Percentiles rank a stretch among this genome's conserved stretches.
These are phyloP conservation scores for Glaucidium brasilianum DNA, from an alignment of 2,113 vertebrate genomes.

Conservation along the genomic window DNA sequence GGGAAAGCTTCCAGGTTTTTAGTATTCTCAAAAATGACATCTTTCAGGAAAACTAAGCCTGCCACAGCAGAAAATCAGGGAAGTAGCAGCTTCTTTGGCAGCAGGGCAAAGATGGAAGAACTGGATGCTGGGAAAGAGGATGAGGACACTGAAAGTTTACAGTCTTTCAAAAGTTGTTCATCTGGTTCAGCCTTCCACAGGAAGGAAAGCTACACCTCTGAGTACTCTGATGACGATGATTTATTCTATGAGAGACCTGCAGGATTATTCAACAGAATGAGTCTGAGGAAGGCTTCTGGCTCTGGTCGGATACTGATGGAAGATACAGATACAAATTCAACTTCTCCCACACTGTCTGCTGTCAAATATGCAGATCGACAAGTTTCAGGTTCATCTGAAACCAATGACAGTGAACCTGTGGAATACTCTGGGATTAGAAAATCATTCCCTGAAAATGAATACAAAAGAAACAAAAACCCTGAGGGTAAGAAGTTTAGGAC, in stretches of 20 bases:
- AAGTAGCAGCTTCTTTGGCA: not conserved
- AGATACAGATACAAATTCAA: not conserved
- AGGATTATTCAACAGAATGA: slow-evolving; percentile 59
- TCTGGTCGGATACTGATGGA: slow-evolving; percentile 5
- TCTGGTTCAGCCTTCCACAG: not conserved
- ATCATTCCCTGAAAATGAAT: slow-evolving; percentile 48
- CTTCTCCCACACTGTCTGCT: not conserved
- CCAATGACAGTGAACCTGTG: not conserved
- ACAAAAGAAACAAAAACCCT: slow-evolving; percentile 71
- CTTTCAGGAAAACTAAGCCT: slow-evolving; percentile 70
- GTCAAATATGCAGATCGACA: not conserved
- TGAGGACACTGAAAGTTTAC: slow-evolving; percentile 37
- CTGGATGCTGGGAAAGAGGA: slow-evolving; percentile 37
- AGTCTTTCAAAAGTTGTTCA: slow-evolving; percentile 44
- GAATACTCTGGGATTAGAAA: slow-evolving; percentile 27
- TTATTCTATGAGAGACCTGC: slow-evolving; percentile 68
- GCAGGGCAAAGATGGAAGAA: slow-evolving; percentile 37
- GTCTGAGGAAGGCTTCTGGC: slow-evolving; percentile 53
- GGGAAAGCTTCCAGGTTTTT: slow-evolving; percentile 67
- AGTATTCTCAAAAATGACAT: slow-evolving; percentile 77
- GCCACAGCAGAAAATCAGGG: not conserved
- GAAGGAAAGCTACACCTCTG: slow-evolving; percentile 42
- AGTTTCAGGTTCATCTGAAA: not conserved
- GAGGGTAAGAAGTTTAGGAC: slow-evolving; percentile 79
- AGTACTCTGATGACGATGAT: slow-evolving; percentile 73